Conservation (phyloP, 2,113 vertebrate genomes). For the Crotalus viridis region DNA sequence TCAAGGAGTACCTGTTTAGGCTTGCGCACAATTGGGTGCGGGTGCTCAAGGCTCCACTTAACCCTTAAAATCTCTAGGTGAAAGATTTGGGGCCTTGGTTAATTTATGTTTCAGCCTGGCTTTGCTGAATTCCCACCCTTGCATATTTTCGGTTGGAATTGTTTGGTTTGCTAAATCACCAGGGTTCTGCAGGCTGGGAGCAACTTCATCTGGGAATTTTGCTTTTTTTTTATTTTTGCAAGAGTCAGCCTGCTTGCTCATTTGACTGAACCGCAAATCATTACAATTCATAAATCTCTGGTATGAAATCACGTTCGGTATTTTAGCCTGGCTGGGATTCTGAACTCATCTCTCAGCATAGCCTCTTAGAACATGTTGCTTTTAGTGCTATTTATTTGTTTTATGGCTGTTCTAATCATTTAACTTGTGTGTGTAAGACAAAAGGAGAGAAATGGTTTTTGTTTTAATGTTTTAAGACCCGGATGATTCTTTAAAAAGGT, state of each 20-base stretch:
- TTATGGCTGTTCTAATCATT: background rate
- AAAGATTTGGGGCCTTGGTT: background rate
- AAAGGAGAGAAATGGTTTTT: too few species aligned
- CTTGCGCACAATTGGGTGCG: background rate
- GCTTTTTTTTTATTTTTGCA: background rate
- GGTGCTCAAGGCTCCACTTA: background rate
- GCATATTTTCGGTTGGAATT: background rate
- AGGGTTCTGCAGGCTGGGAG: background rate
- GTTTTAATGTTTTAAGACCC: too few species aligned
- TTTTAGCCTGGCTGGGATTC: background rate
- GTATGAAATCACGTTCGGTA: background rate
- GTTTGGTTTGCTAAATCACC: background rate
- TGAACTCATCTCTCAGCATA: background rate
- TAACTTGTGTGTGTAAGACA: too few species aligned
- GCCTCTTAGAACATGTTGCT: background rate
- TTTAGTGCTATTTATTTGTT: background rate
- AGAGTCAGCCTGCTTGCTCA: background rate
- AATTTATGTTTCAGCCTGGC: background rate
- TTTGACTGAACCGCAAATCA: background rate
- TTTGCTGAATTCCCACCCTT: background rate
- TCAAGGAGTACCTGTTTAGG: background rate
- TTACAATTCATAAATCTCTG: background rate
- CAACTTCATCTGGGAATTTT: background rate
- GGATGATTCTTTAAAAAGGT: too few species aligned
- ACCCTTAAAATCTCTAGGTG: background rate